Percentiles rank a stretch among this genome's conserved stretches.
Conservation (phyloP, 2,113 vertebrate genomes). For the Poeciliopsis retropinna region DNA sequence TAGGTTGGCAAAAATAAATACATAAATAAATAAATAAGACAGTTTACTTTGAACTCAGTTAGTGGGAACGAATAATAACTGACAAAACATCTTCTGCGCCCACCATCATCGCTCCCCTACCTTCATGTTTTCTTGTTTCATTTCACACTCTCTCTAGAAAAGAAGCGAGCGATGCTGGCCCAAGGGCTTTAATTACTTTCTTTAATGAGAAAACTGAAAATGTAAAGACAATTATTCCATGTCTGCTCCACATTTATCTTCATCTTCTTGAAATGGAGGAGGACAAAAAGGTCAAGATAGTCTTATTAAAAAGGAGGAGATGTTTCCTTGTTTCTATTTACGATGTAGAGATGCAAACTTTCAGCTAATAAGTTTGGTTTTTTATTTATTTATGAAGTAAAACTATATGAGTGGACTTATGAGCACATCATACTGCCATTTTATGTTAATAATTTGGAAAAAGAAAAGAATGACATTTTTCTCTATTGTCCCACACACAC, state of each 20-base stretch:
- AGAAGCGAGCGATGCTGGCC: constrained; percentile 25
- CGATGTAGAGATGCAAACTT: too few relatives aligned
- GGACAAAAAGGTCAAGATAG: constrained; percentile 14
- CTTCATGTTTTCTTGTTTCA: not conserved
- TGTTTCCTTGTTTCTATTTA: too few relatives aligned
- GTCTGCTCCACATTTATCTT: constrained; percentile 22
- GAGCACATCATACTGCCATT: not conserved
- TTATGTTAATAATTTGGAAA: not conserved
- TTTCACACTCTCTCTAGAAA: not conserved
- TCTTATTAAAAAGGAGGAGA: constrained; percentile 10
- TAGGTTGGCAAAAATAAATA: not conserved
- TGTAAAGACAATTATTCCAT: constrained; percentile 34
- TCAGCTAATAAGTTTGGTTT: too few relatives aligned
- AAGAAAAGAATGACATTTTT: too few relatives aligned
- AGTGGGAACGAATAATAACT: not conserved
- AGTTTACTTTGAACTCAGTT: constrained; percentile 13
- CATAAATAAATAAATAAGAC: not conserved
- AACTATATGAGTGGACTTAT: too few relatives aligned
- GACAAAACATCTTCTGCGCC: not conserved
- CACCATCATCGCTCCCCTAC: not conserved
- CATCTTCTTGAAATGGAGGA: constrained; percentile 1
- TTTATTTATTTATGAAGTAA: too few relatives aligned
- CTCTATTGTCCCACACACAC: not conserved
- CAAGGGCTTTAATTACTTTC: constrained; percentile 23
- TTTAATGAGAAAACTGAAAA: constrained; percentile 50